These are phyloP conservation scores for Drosophila watanabei DNA, from an alignment of 1,140 invertebrate genomes.

Conservation along the genomic window DNA sequence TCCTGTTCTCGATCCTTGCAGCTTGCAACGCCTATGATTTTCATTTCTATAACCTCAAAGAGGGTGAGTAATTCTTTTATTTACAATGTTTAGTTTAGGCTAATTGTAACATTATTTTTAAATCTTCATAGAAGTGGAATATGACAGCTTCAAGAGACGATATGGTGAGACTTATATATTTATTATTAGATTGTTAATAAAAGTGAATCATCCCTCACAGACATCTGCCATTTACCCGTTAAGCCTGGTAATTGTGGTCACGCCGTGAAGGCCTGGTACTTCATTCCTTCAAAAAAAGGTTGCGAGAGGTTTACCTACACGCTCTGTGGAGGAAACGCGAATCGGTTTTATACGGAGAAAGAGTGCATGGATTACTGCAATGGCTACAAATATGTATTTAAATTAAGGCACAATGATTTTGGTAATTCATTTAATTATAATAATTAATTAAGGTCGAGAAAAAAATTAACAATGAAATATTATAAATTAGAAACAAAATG, in stretches of 20 bases:
- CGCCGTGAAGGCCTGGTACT: background rate
- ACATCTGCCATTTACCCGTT: background rate
- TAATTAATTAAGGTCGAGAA: too few relatives aligned
- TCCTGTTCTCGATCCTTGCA: background rate
- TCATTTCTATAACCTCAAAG: rapidly evolving
- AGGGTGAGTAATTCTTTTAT: background rate
- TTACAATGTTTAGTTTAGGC: background rate
- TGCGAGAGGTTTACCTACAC: background rate
- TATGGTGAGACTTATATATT: background rate
- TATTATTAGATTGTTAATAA: background rate
- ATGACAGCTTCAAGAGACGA: too few relatives aligned
- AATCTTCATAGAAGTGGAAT: background rate
- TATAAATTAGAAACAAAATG: background rate
- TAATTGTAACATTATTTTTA: too few relatives aligned
- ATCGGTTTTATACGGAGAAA: slow-evolving; percentile 9
- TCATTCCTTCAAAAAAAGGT: background rate
- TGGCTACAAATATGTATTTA: background rate
- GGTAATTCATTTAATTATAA: too few relatives aligned
- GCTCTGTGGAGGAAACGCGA: background rate
- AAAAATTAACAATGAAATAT: too few relatives aligned
- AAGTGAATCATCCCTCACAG: background rate
- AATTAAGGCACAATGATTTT: too few relatives aligned
- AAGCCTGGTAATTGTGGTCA: background rate
- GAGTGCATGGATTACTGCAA: slow-evolving; percentile 1
- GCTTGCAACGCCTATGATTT: background rate